Evolutionary conservation across 1,140 invertebrate species (phyloP).

Genomic region (Wiebesia pumilae): DNA sequence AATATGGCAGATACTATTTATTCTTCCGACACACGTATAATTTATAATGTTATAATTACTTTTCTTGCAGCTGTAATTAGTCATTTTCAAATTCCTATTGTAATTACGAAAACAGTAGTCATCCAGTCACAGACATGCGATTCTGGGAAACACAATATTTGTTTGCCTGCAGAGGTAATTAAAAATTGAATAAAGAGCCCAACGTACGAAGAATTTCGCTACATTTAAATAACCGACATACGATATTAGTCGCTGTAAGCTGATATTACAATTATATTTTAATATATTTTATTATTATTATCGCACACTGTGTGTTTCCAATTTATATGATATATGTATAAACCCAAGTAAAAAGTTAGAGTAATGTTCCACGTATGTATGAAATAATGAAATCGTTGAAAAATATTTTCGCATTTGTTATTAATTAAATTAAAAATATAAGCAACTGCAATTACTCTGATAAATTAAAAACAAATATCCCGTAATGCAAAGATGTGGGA

Average conservation of each 20-base stretch:
- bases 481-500: no score
- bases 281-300: neutral
- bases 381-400: neutral
- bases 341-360: neutral
- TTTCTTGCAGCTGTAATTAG: neutral
- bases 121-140: neutral
- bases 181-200: neutral
- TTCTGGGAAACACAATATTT: neutral
- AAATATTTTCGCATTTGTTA: neutral
- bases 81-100: neutral
- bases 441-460: no score
- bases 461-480: no score
- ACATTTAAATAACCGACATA: neutral
- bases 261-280: neutral
- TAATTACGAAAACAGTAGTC: neutral
- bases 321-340: neutral
- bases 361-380: neutral
- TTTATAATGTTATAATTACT: neutral
- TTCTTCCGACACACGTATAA: neutral
- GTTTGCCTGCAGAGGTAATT: neutral
- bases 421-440: neutral
- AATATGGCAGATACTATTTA: neutral
- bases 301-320: neutral
- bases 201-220: neutral
- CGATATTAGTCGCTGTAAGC: neutral